phyloP scores from a whole-genome alignment of 2,113 vertebrate species.

The Scortum barcoo region DNA sequence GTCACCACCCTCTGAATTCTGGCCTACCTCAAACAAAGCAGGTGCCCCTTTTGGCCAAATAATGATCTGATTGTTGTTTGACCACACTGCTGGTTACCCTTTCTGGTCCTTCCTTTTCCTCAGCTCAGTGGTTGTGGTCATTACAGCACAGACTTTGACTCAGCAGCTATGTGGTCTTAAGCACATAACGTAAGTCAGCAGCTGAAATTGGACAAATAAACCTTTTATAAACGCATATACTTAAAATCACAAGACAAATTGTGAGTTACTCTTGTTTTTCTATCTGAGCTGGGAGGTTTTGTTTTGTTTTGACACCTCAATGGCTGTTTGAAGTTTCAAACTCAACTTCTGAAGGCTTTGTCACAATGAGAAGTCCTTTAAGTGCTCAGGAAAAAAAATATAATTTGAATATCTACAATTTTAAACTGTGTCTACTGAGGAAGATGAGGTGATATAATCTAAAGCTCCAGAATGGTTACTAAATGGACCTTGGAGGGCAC shows the following conservation, averaged over 20 bases:
- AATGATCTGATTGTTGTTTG: constrained; percentile 77
- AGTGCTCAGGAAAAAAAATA: not conserved
- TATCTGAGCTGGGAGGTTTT: not conserved
- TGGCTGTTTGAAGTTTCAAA: not conserved
- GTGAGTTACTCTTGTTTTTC: not conserved
- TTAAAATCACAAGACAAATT: not conserved
- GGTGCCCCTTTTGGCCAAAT: constrained; percentile 72
- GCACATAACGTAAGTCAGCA: not conserved
- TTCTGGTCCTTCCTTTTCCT: constrained; percentile 45
- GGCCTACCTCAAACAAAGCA: constrained; percentile 72
- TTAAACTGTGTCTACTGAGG: not conserved
- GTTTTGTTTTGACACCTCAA: not conserved
- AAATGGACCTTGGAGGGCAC: not conserved
- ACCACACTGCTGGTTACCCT: constrained; percentile 68
- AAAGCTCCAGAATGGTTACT: not conserved
- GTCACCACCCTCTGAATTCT: constrained; percentile 37
- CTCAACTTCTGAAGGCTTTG: not conserved
- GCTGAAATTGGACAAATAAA: not conserved
- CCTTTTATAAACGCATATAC: not conserved
- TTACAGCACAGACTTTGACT: constrained; percentile 39
- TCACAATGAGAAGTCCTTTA: not conserved
- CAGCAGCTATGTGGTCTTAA: constrained; percentile 10
- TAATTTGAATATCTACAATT: not conserved
- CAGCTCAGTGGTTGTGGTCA: constrained; percentile 66
- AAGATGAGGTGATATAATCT: not conserved